phyloP scores from a whole-genome alignment of 1,140 invertebrate species.

The Drosophila virilis region DNA sequence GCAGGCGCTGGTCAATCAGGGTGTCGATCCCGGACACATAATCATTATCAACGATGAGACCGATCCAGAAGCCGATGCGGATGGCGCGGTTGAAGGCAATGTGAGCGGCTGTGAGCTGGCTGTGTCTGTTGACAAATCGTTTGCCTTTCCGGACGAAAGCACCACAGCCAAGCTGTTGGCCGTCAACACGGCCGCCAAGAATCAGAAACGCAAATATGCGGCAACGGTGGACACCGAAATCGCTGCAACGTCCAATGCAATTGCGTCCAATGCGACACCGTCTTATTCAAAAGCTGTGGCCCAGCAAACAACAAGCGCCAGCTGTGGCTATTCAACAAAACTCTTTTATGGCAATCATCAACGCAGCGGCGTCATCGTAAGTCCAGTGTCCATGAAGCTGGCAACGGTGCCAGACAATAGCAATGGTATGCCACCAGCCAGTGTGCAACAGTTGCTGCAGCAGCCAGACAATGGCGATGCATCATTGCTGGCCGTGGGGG shows the following conservation, averaged over 20 bases:
- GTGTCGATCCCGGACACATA: constrained; percentile 86
- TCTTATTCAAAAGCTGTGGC: constrained; percentile 44
- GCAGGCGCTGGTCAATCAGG: constrained; percentile 87
- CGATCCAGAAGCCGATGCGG: constrained; percentile 27
- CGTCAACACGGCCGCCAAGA: constrained; percentile 64
- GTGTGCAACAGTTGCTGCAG: constrained; percentile 9
- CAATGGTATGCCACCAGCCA: background rate
- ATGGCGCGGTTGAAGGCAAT: constrained; percentile 21
- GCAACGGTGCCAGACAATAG: constrained; percentile 8
- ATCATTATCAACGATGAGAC: constrained; percentile 78
- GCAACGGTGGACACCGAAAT: constrained; percentile 21
- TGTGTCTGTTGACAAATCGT: constrained; percentile 32
- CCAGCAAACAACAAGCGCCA: background rate
- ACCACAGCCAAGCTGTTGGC: constrained; percentile 79
- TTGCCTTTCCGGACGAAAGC: constrained; percentile 70
- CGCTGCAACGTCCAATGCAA: constrained; percentile 58
- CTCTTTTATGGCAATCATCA: constrained; percentile 78
- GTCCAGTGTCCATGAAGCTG: constrained; percentile 69
- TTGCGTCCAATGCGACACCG: constrained; percentile 60
- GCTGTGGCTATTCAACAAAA: constrained; percentile 64
- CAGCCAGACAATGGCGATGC: constrained; percentile 1
- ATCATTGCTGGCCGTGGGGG: constrained; percentile 6
- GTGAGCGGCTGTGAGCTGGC: constrained; percentile 37
- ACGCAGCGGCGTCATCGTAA: constrained; percentile 74
- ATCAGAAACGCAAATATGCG: constrained; percentile 69